Evolutionary conservation across 2,888 invertebrate genomes (phyloP), one percentile per base, ranked within the genome.

Genomic region (Melanchra persicariae): DNA sequence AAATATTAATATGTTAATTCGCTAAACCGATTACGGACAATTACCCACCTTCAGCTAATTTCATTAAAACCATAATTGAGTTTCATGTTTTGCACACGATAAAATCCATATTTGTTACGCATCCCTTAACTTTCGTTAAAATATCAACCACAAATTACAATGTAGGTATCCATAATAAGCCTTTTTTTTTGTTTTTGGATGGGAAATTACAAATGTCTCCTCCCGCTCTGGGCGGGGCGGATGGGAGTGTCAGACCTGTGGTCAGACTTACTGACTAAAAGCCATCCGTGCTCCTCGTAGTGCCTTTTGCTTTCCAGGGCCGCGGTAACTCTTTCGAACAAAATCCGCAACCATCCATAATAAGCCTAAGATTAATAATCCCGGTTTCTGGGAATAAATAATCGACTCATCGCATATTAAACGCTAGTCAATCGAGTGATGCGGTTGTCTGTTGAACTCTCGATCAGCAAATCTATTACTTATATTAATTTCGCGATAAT

Each of bases 1-100:
- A 45, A 47, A 26, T 63, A 70, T 70, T 52, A 55, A 58, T 61
- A 68, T 67, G 63, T 47, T 70, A 64, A 67, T 81, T 58, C 40
- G 9, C 30, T 49, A 49, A 60, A 51, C 30, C 19, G 22, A 72
- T 67, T 51, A 77, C 62, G 40, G 43, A 49, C 43, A 66, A 67
- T 66, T 52, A 72, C 12, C 43, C 52, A 26, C 43, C 22, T 40
- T 22, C 52, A 17, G 57, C n/a, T 54, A 52, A 70, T 70, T 72
- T 70, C 4, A 73, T 63, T 52, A 64, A 37, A 47, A 52, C 43
- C 40, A 49, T 63, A 69, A 76, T 61, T 69, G 24, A 64, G 47
- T 69, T 70, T 57, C 59, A 70, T 30, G 49, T 61, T 74, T 40
- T 22, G 24, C 22, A 30, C 45, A 58, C 62, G n/a, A n/a, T 51